Percentiles rank a stretch among this genome's conserved stretches.
Conservation (phyloP, 2,113 vertebrate species). For the Mesembrinibis cayennensis region DNA sequence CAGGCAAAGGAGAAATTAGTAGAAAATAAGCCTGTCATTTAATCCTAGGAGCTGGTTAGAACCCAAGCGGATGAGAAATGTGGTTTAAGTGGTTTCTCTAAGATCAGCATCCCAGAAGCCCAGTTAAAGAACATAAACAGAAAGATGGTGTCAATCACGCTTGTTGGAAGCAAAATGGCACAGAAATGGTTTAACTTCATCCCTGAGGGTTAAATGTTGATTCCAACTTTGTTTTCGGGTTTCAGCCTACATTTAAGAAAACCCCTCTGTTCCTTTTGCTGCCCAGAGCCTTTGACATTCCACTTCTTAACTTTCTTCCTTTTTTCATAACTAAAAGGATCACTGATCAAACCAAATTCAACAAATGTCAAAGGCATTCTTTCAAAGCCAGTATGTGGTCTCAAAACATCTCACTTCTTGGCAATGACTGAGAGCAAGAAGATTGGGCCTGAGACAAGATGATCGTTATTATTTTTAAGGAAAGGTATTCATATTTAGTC, state of each 20-base stretch:
- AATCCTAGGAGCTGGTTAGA: conserved; percentile 36
- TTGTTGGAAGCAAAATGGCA: neutral
- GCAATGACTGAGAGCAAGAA: neutral
- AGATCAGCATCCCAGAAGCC: conserved; percentile 43
- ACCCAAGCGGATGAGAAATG: conserved; percentile 40
- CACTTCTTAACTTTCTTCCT: conserved; percentile 7
- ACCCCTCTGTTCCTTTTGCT: neutral
- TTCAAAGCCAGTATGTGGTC: conserved; percentile 1
- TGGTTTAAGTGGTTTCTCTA: conserved; percentile 55
- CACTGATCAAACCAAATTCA: conserved; percentile 17
- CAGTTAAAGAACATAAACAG: conserved; percentile 52
- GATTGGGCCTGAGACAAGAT: neutral
- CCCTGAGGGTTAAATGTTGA: neutral
- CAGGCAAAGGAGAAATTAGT: conserved; percentile 33
- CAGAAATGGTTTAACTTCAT: conserved; percentile 2
- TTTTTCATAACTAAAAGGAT: neutral
- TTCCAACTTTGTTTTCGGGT: neutral
- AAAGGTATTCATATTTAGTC: conserved; percentile 42
- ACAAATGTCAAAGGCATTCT: conserved; percentile 10
- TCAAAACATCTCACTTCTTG: conserved; percentile 36
- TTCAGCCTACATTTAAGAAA: conserved; percentile 25
- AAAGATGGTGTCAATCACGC: neutral
- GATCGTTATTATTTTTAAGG: conserved; percentile 18
- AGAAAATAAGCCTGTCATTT: conserved; percentile 65
- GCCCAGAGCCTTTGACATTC: neutral